Evolutionary conservation across 1,140 invertebrate genomes (phyloP), one percentile per base, ranked within the genome.

Genomic region (Homalodisca vitripennis): DNA sequence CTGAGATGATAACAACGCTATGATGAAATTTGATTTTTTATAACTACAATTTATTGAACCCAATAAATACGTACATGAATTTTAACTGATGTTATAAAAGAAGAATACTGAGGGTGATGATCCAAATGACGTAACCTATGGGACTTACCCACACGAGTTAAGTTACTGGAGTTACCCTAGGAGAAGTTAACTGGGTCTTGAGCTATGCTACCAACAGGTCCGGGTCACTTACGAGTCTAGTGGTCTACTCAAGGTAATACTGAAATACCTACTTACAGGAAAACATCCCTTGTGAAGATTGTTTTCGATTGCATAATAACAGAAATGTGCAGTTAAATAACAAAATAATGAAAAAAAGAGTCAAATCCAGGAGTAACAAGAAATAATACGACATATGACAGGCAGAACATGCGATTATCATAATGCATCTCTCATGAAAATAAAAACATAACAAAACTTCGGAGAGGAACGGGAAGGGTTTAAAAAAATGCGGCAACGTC

Each of bases 261-360:
- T 47, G 60, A 69, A 57, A 55, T 70, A 75, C 82, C 86, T 90
- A 91, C 90, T 92, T 91, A 92, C 90, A 87, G 86, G 84, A 85
- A 87, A 88, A 87, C 88, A 89, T 88, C 88, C 88, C 88, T 89
- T 86, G 81, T 81, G 82, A 81, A 82, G 83, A 77, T 79, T 80
- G 74, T 78, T 78, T 80, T 79, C 77, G 78, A 82, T 67, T 84
- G 80, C 84, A 86, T 83, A 86, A 87, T 88, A 86, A 85, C 85
- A 86, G 81, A 80, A 85, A 87, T 85, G 83, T 90, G 88, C 88
- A 89, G 84, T 86, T 83, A 89, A 89, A 85, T 71, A 74, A 75
- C 70, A 76, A 74, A 75, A 66, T 47, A 74, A 74, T 74, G 74
- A 74, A 73, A 72, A 69, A 67, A 62, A 72, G 62, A 27, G 12